Evolutionary conservation across 2,113 vertebrate species (phyloP).

Genomic region (Leuciscus idus): DNA sequence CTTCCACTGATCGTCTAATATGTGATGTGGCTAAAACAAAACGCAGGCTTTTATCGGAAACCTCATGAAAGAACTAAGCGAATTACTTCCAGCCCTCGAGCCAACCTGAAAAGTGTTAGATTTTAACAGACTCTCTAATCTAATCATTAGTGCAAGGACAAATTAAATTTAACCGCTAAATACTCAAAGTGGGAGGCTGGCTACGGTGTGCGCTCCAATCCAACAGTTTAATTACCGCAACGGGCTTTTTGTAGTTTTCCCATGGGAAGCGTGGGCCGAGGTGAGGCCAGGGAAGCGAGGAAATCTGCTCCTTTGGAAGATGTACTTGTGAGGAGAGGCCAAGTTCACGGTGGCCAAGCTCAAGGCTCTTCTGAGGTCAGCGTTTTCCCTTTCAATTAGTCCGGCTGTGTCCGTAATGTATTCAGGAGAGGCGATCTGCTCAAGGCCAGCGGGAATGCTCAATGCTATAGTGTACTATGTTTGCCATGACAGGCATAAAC

Average conservation of each 20-base stretch:
- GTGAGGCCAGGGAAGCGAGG: not conserved
- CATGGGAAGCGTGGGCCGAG: not conserved
- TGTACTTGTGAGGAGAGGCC: conserved; percentile 17
- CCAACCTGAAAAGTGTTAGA: conserved; percentile 14
- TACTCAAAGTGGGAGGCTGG: conserved; percentile 31
- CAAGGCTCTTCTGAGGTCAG: conserved; percentile 29
- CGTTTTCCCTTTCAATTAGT: conserved; percentile 51
- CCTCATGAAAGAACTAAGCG: not conserved
- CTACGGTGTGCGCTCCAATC: conserved; percentile 7
- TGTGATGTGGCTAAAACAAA: conserved; percentile 16
- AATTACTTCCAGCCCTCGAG: conserved; percentile 1
- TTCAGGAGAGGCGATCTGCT: conserved; percentile 25
- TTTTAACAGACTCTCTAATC: conserved; percentile 18
- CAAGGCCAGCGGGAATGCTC: not conserved
- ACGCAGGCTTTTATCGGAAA: not conserved
- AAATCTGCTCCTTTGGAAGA: conserved; percentile 9
- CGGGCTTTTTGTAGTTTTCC: conserved; percentile 25
- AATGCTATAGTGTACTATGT: not conserved
- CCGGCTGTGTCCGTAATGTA: conserved; percentile 24
- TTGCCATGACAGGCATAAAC: not conserved
- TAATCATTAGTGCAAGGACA: conserved; percentile 51
- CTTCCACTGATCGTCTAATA: not conserved
- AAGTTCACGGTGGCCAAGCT: conserved; percentile 23
- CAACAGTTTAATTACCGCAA: conserved; percentile 48
- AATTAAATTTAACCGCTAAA: conserved; percentile 37